Percentiles rank a stretch among this genome's conserved stretches.
Conservation (phyloP, 2,888 invertebrate species). For the Iphiclides podalirius region DNA sequence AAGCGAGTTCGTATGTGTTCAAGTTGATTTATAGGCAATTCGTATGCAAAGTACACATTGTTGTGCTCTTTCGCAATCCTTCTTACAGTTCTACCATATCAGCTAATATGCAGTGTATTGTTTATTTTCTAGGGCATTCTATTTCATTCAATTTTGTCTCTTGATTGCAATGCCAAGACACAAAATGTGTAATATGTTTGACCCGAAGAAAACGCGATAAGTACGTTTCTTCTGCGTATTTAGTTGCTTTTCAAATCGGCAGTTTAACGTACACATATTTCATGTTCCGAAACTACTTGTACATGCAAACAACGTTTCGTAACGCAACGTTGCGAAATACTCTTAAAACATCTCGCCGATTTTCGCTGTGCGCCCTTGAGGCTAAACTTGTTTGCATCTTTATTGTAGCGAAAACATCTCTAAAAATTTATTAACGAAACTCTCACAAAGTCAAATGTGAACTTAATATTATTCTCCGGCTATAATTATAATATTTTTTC, state of each 20-base stretch:
- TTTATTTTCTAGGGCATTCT: slow-evolving; percentile 15
- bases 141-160: slow-evolving; percentile 6
- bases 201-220: neutral
- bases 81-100: slow-evolving; percentile 16
- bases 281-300: neutral
- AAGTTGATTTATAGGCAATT: slow-evolving; percentile 41
- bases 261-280: neutral
- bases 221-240: neutral
- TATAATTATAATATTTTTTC: too few relatives aligned
- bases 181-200: too few relatives aligned
- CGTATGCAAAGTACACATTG: slow-evolving; percentile 54
- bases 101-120: slow-evolving; percentile 20
- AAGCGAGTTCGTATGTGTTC: slow-evolving; percentile 33
- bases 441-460: slow-evolving; percentile 13
- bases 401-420: slow-evolving; percentile 28
- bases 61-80: slow-evolving; percentile 45
- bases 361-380: slow-evolving; percentile 26
- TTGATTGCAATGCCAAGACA: slow-evolving; percentile 2
- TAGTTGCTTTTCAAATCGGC: neutral
- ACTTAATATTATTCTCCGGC: neutral
- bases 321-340: slow-evolving; percentile 24
- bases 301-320: slow-evolving; percentile 15
- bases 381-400: slow-evolving; percentile 29
- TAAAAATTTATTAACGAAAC: slow-evolving; percentile 14
- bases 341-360: slow-evolving; percentile 24